Evolutionary conservation across 2,797 vertebrate genomes (phyloP), one percentile per base, ranked within the genome.

Genomic region (Heterohyrax brucei): DNA sequence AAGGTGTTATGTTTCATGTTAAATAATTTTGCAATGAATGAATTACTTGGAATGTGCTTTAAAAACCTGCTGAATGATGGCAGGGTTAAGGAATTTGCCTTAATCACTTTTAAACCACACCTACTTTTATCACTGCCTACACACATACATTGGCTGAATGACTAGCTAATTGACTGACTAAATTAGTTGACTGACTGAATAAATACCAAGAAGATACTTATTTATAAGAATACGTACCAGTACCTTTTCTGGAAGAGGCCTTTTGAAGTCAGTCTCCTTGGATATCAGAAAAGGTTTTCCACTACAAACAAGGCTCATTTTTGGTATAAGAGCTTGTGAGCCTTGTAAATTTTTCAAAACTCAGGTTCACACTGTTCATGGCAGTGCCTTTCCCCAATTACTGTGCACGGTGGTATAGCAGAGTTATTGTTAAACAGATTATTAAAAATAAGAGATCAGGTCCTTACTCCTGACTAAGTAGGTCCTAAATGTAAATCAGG

Each of bases 351-450:
- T 96, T 53, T 66, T 95, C 61, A 80, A 81, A 91, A 87, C 80
- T 88, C 81, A 89, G 73, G 62, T 59, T 89, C 61, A 93, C 7
- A 92, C 53, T 97, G 92, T 94, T 87, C 61, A 89, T 48, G 73
- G 81, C 18, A 87, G 28, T 87, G 39, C 48, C 59, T 53, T 95
- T 97, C 81, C 48, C 92, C 72, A 97, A 95, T 91, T 97, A 96
- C 19, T 92, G 59, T 78, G 83, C 79, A 91, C 10, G 59, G 44
- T 87, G 62, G 79, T 80, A 84, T 53, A 95, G 78, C 39, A 91
- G 73, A 94, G 68, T 75, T 78, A 94, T 59, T 87, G 64, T 87
- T 95, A 96, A 97, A 85, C 46, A 87, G 76, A 94, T 95, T 81
- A 97, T 93, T 89, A 84, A 95, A 96, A 91, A 87, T 81, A 86